Conservation (phyloP, 2,888 invertebrate species). For the Pilophorus perplexus region DNA sequence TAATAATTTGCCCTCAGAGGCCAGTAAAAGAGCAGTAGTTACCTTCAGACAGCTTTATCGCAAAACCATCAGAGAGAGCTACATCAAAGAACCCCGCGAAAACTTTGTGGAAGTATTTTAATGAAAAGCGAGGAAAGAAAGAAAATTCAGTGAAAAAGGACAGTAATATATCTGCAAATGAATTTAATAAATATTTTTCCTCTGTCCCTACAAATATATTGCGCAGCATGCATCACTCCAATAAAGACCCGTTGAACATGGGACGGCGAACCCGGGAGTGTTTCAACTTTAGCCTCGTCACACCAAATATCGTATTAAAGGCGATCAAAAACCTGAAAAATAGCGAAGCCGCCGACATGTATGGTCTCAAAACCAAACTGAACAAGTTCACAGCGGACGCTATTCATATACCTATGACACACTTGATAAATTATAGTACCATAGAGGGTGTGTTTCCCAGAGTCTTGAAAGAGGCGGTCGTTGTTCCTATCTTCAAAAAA, state of each 20-base stretch:
- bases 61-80: background rate
- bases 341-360: background rate
- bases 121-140: background rate
- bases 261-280: too few relatives aligned
- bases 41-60: background rate
- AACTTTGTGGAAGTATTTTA: background rate
- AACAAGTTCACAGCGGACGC: background rate
- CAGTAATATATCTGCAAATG: background rate
- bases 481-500: background rate
- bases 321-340: background rate
- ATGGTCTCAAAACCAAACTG: conserved; percentile 2
- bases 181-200: background rate
- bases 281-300: background rate
- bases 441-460: background rate
- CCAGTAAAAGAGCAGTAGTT: background rate
- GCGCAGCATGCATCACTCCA: background rate
- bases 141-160: too few relatives aligned
- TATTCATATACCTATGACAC: background rate
- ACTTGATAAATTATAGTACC: background rate
- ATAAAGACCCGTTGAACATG: background rate
- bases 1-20: background rate
- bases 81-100: background rate
- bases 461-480: conserved; percentile 13
- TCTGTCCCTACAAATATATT: background rate
- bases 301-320: background rate